Conservation (phyloP, 92 coral and sea anemone genomes). For the Parazoanthus swiftii region DNA sequence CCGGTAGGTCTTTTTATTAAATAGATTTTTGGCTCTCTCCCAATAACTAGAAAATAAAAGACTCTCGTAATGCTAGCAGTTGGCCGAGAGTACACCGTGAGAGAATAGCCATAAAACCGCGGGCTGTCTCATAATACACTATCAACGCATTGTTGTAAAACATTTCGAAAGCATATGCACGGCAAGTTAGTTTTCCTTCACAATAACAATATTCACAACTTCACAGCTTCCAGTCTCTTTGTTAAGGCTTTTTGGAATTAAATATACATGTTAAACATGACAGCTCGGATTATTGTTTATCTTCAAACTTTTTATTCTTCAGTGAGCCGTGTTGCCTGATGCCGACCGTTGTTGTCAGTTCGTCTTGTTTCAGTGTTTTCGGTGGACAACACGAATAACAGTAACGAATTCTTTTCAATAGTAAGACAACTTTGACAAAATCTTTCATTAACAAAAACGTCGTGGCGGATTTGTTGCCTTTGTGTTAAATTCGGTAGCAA, state of each 20-base stretch:
- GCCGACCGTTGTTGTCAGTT: neutral
- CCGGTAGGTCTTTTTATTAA: neutral
- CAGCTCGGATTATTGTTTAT: neutral
- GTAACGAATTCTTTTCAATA: neutral
- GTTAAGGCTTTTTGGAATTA: slow-evolving; percentile 21
- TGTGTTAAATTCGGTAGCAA: slow-evolving; percentile 9
- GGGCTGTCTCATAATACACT: neutral
- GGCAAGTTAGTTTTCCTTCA: neutral
- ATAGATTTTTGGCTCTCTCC: neutral
- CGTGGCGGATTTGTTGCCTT: neutral
- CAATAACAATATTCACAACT: slow-evolving; percentile 11
- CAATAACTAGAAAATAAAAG: slow-evolving; percentile 9
- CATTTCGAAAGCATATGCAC: neutral
- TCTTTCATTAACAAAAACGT: neutral
- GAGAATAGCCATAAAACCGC: neutral
- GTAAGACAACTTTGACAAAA: neutral
- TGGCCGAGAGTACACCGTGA: neutral
- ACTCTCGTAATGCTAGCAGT: neutral
- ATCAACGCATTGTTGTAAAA: neutral
- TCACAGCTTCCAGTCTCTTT: slow-evolving; percentile 31
- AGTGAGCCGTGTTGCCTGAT: neutral
- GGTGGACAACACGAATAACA: neutral
- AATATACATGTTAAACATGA: slow-evolving; percentile 36
- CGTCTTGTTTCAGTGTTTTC: neutral
- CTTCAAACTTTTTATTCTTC: neutral